phyloP scores from a whole-genome alignment of 2,888 invertebrate genomes.

The Amphipoea oculea region DNA sequence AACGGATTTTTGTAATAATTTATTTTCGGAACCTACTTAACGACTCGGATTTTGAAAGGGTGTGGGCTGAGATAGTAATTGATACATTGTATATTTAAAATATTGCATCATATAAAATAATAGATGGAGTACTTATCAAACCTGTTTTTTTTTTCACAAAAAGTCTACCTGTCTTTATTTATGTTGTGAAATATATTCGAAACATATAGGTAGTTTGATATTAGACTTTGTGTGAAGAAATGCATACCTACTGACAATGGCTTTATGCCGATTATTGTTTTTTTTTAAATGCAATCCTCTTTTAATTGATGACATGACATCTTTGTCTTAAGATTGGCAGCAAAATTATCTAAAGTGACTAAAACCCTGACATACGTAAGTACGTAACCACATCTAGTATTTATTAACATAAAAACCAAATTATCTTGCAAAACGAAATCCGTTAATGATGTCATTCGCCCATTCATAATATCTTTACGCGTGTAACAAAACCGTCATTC shows the following conservation, averaged over 20 bases:
- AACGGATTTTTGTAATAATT: slow-evolving; percentile 48
- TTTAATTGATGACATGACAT: neutral
- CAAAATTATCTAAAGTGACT: too few relatives aligned
- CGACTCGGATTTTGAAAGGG: neutral
- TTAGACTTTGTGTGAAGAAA: neutral
- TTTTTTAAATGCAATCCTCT: neutral
- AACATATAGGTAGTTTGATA: too few relatives aligned
- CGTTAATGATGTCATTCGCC: slow-evolving; percentile 47
- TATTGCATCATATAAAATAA: neutral
- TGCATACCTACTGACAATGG: neutral
- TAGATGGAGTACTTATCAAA: neutral
- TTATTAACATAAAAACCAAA: neutral
- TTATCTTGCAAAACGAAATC: neutral
- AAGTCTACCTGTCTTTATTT: too few relatives aligned
- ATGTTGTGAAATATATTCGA: neutral
- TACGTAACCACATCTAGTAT: neutral
- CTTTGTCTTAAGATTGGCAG: too few relatives aligned
- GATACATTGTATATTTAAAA: neutral
- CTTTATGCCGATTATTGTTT: neutral
- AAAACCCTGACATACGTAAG: neutral
- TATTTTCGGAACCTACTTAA: neutral
- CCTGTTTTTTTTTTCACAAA: neutral
- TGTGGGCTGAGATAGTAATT: neutral
- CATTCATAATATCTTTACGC: slow-evolving; percentile 25
- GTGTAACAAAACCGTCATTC: slow-evolving; percentile 12